A percentile compares a stretch with the other conserved stretches of the same genome.
phyloP scores from a whole-genome alignment of 2,888 invertebrate species.

The Tetragonula carbonaria region DNA sequence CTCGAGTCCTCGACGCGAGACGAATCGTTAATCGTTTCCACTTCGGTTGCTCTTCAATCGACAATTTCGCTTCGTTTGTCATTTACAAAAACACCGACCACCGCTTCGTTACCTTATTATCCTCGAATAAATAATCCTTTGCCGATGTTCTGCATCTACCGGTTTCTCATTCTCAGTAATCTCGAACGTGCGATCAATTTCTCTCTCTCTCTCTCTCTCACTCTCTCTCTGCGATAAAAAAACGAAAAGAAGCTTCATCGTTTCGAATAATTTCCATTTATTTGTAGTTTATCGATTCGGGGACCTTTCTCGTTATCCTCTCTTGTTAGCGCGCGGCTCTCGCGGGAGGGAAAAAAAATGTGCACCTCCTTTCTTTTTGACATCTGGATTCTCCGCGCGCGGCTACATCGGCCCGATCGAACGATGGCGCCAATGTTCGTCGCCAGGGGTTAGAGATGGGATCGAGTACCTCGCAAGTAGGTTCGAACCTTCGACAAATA shows the following conservation, averaged over 20 bases:
- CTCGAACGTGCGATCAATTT: constrained; percentile 26
- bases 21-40: too few relatives aligned
- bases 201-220: too few relatives aligned
- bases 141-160: neutral
- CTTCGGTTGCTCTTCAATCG: neutral
- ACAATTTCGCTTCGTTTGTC: neutral
- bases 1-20: too few relatives aligned
- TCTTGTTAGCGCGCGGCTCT: constrained; percentile 48
- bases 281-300: constrained; percentile 50
- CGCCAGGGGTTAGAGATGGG: neutral
- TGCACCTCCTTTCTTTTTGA: constrained; percentile 48
- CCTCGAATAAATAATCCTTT: neutral
- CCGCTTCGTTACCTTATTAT: neutral
- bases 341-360: neutral
- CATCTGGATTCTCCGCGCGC: constrained; percentile 52
- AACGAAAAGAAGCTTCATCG: neutral
- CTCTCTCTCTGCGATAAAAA: neutral
- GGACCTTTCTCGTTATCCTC: constrained; percentile 45
- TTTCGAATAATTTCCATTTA: constrained; percentile 49
- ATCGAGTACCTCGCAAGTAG: too few relatives aligned
- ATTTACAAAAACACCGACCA: too few relatives aligned
- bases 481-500: too few relatives aligned
- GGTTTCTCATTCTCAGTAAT: neutral
- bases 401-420: constrained; percentile 48
- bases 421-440: constrained; percentile 19